Evolutionary conservation across 37 sponge, comb jelly and placozoan species (phyloP).

Genomic region (Crambe crambe): DNA sequence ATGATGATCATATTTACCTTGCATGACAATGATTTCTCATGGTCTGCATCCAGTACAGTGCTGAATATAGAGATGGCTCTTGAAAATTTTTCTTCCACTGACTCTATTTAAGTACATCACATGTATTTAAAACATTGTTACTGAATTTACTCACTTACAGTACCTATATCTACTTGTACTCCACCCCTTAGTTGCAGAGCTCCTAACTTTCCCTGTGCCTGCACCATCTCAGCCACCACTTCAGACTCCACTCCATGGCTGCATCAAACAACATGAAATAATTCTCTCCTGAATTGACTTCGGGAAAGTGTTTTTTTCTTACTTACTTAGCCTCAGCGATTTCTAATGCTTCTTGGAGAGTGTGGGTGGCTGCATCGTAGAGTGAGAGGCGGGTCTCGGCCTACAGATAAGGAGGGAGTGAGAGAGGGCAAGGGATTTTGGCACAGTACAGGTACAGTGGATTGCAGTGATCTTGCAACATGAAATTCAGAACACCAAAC

Average conservation of each 20-base stretch:
- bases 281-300: neutral
- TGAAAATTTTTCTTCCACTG: neutral
- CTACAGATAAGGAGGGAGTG: neutral
- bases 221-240: neutral
- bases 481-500: no score
- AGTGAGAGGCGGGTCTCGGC: neutral
- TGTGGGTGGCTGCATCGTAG: neutral
- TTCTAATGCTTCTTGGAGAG: conserved; percentile 18
- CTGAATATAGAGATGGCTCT: conserved; percentile 20
- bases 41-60: neutral
- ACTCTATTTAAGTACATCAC: neutral
- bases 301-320: neutral
- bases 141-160: neutral
- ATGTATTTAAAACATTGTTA: neutral
- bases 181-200: neutral
- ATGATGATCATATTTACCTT: conserved; percentile 5
- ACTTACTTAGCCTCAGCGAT: conserved; percentile 12
- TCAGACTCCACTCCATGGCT: conserved; percentile 21
- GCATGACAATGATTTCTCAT: conserved; percentile 12
- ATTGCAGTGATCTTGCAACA: no score
- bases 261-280: neutral
- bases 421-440: neutral
- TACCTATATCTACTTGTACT: neutral
- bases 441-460: no score
- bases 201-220: neutral